These are phyloP conservation scores for Sinella curviseta DNA, from an alignment of 1,140 invertebrate species.

Conservation along the genomic window DNA sequence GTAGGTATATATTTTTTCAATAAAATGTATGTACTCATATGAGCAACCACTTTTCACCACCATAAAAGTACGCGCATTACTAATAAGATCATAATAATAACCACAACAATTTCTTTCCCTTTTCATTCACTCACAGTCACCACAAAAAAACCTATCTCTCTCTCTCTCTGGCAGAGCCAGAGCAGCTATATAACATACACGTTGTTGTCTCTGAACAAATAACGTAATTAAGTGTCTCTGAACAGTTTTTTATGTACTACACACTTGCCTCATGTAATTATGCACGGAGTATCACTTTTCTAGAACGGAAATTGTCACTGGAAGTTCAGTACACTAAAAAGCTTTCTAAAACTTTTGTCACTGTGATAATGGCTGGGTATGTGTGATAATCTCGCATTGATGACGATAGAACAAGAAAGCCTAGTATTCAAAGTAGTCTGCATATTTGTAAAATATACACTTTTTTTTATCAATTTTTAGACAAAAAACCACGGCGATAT, in stretches of 20 bases:
- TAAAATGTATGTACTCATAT: no score
- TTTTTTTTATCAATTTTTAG: neutral
- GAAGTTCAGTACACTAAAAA: neutral
- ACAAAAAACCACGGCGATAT: no score
- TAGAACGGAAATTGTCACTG: neutral
- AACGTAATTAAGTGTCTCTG: neutral
- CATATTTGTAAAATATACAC: slow-evolving; percentile 7
- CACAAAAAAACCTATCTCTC: no score
- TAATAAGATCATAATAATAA: no score
- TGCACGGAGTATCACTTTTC: neutral
- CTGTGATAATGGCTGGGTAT: neutral
- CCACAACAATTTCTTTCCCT: no score
- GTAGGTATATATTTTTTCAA: no score
- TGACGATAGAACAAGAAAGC: neutral
- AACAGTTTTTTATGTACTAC: neutral
- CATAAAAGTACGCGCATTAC: no score
- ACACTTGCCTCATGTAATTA: neutral
- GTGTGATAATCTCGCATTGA: neutral
- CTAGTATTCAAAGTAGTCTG: neutral
- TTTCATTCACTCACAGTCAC: neutral
- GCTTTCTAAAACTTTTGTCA: neutral
- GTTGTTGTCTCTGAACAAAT: neutral
- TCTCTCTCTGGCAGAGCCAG: neutral
- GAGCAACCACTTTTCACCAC: no score
- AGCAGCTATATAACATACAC: neutral